phyloP scores from a whole-genome alignment of 2,888 invertebrate species.

The Campaea margaritaria region DNA sequence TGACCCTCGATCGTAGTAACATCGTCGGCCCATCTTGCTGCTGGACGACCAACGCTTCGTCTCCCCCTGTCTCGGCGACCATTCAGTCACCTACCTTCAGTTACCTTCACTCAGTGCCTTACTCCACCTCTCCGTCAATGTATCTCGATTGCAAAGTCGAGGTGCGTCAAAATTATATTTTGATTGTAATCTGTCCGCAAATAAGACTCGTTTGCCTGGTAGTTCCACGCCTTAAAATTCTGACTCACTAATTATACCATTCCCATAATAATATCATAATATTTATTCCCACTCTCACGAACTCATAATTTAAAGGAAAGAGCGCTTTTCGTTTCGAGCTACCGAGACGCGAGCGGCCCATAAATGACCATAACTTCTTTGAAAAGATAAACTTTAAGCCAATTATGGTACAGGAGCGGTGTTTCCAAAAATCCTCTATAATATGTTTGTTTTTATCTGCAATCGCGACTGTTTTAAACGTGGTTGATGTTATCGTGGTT shows the following conservation, averaged over 20 bases:
- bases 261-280: constrained; percentile 54
- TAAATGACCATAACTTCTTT: constrained; percentile 78
- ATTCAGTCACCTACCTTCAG: too few relatives aligned
- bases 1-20: too few relatives aligned
- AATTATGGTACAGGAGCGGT: constrained; percentile 76
- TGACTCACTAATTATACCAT: constrained; percentile 55
- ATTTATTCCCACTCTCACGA: constrained; percentile 56
- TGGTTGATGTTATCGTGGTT: constrained; percentile 70
- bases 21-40: too few relatives aligned
- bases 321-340: constrained; percentile 54
- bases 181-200: too few relatives aligned
- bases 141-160: too few relatives aligned
- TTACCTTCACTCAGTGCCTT: too few relatives aligned
- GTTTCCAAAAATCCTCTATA: constrained; percentile 79
- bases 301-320: constrained; percentile 64
- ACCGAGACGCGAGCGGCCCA: constrained; percentile 64
- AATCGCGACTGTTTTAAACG: constrained; percentile 74
- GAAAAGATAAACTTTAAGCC: constrained; percentile 78
- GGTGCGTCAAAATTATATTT: too few relatives aligned
- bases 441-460: constrained; percentile 66
- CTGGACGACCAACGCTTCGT: too few relatives aligned
- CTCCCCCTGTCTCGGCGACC: too few relatives aligned
- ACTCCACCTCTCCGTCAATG: too few relatives aligned
- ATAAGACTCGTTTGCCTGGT: too few relatives aligned
- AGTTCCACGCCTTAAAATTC: constrained; percentile 11